A percentile compares a stretch with the other conserved stretches of the same genome.
These are phyloP conservation scores for Athetis lepigone DNA, from an alignment of 2,888 invertebrate species.

Conservation along the genomic window DNA sequence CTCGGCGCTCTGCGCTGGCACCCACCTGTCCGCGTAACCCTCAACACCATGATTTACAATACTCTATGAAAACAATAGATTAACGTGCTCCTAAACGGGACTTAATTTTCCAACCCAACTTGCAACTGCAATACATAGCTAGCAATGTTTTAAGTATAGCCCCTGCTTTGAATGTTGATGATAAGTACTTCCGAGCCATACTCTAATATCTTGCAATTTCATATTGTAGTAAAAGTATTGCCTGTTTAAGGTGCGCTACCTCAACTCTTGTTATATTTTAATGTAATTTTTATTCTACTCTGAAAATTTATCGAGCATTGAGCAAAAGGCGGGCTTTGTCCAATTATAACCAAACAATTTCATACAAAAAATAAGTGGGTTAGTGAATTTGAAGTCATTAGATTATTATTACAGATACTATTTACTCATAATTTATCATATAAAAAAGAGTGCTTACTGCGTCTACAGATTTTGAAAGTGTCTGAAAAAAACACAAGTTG, in stretches of 20 bases:
- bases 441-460: background rate
- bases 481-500: background rate
- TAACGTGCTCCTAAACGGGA: slow-evolving; percentile 29
- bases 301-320: slow-evolving; percentile 50
- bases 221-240: no score
- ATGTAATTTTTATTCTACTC: slow-evolving; percentile 50
- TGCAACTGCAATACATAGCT: no score
- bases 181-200: no score
- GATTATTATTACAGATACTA: background rate
- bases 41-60: slow-evolving; percentile 62
- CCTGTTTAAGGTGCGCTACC: no score
- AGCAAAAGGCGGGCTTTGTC: slow-evolving; percentile 47
- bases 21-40: slow-evolving; percentile 79
- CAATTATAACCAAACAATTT: slow-evolving; percentile 31
- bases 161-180: no score
- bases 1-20: slow-evolving; percentile 82
- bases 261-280: slow-evolving; percentile 43
- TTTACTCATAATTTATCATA: background rate
- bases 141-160: no score
- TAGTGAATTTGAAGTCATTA: slow-evolving; percentile 15
- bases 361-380: slow-evolving; percentile 10
- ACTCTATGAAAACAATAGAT: slow-evolving; percentile 37
- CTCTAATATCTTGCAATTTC: no score
- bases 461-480: background rate
- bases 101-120: no score